These are phyloP conservation scores for Gasteruption jaculator DNA, from an alignment of 2,888 invertebrate species.

Conservation along the genomic window DNA sequence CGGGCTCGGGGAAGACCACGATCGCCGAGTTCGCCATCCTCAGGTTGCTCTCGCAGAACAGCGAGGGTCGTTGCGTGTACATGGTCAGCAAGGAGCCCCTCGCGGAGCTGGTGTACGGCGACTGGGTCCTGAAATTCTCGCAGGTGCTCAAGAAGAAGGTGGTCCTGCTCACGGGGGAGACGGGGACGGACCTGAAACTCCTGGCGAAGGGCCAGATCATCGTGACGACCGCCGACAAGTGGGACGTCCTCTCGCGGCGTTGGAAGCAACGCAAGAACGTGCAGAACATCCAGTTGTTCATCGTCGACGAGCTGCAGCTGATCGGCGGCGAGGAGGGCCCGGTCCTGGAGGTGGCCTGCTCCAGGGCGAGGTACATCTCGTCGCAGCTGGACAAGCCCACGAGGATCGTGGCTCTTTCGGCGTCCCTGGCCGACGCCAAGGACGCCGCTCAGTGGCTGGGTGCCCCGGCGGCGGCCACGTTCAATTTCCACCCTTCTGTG, in stretches of 20 bases:
- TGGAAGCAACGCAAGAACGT: slow-evolving; percentile 99
- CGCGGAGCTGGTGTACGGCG: slow-evolving; percentile 83
- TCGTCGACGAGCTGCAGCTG: slow-evolving; percentile 93
- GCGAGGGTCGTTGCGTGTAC: slow-evolving; percentile 86
- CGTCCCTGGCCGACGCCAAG: slow-evolving; percentile 90
- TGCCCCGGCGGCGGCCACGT: slow-evolving; percentile 87
- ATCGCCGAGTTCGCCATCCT: slow-evolving; percentile 95
- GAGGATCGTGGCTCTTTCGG: slow-evolving; percentile 88
- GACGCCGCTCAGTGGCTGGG: slow-evolving; percentile 97
- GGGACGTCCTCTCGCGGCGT: slow-evolving; percentile 96
- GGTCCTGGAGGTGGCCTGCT: slow-evolving; percentile 89
- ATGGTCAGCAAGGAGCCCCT: slow-evolving; percentile 88
- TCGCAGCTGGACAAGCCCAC: slow-evolving; percentile 88
- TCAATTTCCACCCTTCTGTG: slow-evolving; percentile 98
- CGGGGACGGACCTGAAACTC: slow-evolving; percentile 92
- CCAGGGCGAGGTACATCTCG: slow-evolving; percentile 90
- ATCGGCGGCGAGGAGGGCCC: slow-evolving; percentile 89
- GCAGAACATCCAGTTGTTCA: slow-evolving; percentile 92
- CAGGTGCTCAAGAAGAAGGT: slow-evolving; percentile 76
- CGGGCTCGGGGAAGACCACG: slow-evolving; percentile 89
- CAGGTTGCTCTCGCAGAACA: slow-evolving; percentile 71
- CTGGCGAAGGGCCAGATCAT: slow-evolving; percentile 93
- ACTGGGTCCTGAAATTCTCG: slow-evolving; percentile 89
- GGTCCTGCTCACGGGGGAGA: slow-evolving; percentile 93
- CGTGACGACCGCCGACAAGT: slow-evolving; percentile 94